phyloP scores from a whole-genome alignment of 2,113 vertebrate species.

The Lontra canadensis region DNA sequence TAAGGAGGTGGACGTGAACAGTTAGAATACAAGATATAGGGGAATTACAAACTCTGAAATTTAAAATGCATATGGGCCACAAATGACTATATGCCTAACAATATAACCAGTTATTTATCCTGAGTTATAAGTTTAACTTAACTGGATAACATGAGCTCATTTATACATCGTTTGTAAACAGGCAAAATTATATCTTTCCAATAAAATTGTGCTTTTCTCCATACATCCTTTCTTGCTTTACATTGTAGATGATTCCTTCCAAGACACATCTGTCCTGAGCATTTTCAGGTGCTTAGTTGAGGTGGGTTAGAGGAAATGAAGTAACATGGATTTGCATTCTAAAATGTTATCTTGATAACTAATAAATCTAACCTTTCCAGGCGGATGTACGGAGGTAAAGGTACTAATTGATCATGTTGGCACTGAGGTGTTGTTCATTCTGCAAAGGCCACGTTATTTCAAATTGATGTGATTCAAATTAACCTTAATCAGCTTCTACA shows the following conservation, averaged over 20 bases:
- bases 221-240: neutral
- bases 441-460: conserved; percentile 88
- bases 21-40: neutral
- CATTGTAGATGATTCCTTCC: neutral
- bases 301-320: conserved; percentile 31
- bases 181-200: neutral
- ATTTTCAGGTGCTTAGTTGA: conserved; percentile 22
- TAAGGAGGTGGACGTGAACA: accelerated
- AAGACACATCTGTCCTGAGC: conserved; percentile 12
- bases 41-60: neutral
- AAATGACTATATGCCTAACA: neutral
- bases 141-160: neutral
- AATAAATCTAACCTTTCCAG: conserved; percentile 90
- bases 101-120: neutral
- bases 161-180: neutral
- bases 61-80: neutral
- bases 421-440: conserved; percentile 88
- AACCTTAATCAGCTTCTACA: conserved; percentile 89
- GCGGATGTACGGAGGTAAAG: conserved; percentile 83
- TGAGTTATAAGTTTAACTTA: neutral
- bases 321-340: conserved; percentile 81
- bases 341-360: conserved; percentile 83
- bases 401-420: conserved; percentile 90
- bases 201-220: neutral
- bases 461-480: conserved; percentile 91